phyloP scores from a whole-genome alignment of 2,888 invertebrate species.

The Leptothorax acervorum region DNA sequence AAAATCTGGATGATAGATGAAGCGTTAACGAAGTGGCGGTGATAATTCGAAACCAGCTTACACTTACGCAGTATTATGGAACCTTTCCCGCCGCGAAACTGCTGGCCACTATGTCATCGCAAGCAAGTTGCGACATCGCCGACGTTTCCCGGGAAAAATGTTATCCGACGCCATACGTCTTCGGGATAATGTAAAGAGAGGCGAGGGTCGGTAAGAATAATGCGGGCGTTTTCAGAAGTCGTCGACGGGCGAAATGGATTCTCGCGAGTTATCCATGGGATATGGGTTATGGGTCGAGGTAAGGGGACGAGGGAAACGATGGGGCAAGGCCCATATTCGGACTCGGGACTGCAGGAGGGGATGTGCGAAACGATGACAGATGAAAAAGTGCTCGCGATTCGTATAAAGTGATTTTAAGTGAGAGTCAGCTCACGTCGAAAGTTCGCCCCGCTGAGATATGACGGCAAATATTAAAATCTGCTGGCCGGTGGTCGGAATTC shows the following conservation, averaged over 20 bases:
- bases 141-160: slow-evolving; percentile 63
- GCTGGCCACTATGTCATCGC: slow-evolving; percentile 26
- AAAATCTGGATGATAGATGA: background rate
- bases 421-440: slow-evolving; percentile 76
- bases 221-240: slow-evolving; percentile 73
- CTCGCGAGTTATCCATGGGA: slow-evolving; percentile 74
- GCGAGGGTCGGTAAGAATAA: slow-evolving; percentile 75
- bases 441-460: slow-evolving; percentile 81
- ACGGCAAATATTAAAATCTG: slow-evolving; percentile 82
- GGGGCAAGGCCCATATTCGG: slow-evolving; percentile 24
- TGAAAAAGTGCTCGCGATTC: slow-evolving; percentile 78
- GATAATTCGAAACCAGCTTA: background rate
- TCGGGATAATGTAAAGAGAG: slow-evolving; percentile 71
- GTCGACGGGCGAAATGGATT: slow-evolving; percentile 73
- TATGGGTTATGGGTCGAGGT: slow-evolving; percentile 68
- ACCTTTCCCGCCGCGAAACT: slow-evolving; percentile 4
- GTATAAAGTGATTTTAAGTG: slow-evolving; percentile 82
- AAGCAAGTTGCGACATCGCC: slow-evolving; percentile 42
- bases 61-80: background rate
- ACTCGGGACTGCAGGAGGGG: slow-evolving; percentile 31
- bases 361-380: slow-evolving; percentile 67
- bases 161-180: slow-evolving; percentile 71
- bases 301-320: slow-evolving; percentile 50
- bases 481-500: slow-evolving; percentile 70
- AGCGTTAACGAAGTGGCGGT: background rate